phyloP scores from a whole-genome alignment of 92 coral and sea anemone species.

The Zoanthus gigantus region DNA sequence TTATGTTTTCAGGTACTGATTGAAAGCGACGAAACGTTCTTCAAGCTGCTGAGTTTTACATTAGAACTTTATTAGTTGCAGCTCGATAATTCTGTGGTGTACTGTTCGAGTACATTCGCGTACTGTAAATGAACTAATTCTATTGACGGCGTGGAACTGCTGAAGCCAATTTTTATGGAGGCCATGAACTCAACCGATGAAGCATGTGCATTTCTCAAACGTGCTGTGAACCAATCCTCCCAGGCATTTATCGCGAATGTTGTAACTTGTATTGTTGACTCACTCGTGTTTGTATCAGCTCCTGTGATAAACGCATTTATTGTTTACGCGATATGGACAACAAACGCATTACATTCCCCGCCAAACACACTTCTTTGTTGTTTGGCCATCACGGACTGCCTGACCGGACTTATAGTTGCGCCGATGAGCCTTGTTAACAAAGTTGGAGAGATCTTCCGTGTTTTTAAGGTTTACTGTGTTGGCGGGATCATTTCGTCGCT shows the following conservation, averaged over 20 bases:
- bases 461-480: slow-evolving; percentile 4
- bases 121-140: no score
- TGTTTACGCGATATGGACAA: slow-evolving; percentile 40
- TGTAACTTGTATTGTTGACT: slow-evolving; percentile 29
- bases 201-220: slow-evolving; percentile 25
- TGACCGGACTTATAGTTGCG: slow-evolving; percentile 26
- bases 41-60: no score
- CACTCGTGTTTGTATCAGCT: slow-evolving; percentile 5
- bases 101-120: no score
- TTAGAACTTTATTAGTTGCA: no score
- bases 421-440: slow-evolving; percentile 27
- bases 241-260: slow-evolving; percentile 26
- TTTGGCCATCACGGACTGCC: slow-evolving; percentile 27
- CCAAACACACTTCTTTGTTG: slow-evolving; percentile 43
- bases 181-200: neutral
- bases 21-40: no score
- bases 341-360: slow-evolving; percentile 22
- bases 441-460: slow-evolving; percentile 10
- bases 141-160: no score
- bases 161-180: neutral
- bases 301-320: slow-evolving; percentile 31
- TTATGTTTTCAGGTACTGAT: no score
- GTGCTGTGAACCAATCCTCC: slow-evolving; percentile 20
- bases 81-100: no score
- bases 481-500: slow-evolving; percentile 11